A percentile compares a stretch with the other conserved stretches of the same genome.
Conservation (phyloP, 1,140 invertebrate genomes). For the Linepithema humile region DNA sequence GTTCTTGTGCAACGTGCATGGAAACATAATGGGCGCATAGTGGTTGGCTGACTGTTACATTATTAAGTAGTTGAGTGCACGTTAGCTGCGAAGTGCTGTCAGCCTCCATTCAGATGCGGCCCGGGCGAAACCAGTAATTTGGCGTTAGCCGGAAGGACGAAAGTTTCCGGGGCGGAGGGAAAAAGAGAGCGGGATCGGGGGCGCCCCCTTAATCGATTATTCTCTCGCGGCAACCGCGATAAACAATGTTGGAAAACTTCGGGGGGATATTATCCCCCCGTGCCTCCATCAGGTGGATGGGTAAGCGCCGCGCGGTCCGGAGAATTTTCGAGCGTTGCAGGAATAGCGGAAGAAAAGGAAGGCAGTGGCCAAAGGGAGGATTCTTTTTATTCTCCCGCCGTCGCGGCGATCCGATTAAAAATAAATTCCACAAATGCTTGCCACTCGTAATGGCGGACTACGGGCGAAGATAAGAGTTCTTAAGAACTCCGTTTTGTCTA, state of each 20-base stretch:
- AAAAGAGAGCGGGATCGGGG: constrained; percentile 29
- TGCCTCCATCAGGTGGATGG: constrained; percentile 7
- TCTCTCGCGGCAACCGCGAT: constrained; percentile 55
- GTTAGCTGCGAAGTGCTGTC: constrained; percentile 77
- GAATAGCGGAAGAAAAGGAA: neutral
- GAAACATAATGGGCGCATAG: constrained; percentile 78
- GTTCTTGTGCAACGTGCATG: constrained; percentile 72
- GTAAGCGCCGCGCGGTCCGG: constrained; percentile 23
- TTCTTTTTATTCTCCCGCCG: constrained; percentile 39
- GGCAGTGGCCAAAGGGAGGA: constrained; percentile 15
- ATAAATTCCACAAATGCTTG: constrained; percentile 53
- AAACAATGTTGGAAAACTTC: constrained; percentile 57
- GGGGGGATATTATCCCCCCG: constrained; percentile 1
- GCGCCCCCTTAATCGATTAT: constrained; percentile 49
- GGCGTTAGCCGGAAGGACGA: constrained; percentile 46
- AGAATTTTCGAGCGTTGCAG: constrained; percentile 41
- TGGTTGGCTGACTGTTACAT: constrained; percentile 79
- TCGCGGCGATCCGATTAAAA: constrained; percentile 48
- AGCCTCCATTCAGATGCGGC: constrained; percentile 72
- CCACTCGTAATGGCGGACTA: constrained; percentile 17
- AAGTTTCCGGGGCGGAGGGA: constrained; percentile 49
- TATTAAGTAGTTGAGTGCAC: constrained; percentile 80
- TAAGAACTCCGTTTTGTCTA: constrained; percentile 54
- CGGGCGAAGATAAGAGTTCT: constrained; percentile 44
- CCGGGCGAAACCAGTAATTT: constrained; percentile 68